Evolutionary conservation across 2,797 vertebrate species (phyloP).

Genomic region (Macropus fuliginosus): DNA sequence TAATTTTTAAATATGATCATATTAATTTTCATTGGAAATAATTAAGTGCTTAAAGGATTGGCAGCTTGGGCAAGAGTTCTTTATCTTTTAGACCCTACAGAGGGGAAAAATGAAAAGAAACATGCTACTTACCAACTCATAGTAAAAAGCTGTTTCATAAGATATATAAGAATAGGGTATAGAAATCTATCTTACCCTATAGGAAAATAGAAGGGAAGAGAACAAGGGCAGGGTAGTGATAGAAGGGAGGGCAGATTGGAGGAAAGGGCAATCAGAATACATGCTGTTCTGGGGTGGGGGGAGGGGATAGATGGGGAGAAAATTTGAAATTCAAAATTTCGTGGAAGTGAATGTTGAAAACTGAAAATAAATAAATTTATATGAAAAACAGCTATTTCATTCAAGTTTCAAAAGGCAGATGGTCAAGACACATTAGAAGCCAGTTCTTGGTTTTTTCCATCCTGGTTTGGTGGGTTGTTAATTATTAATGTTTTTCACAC

Average conservation of each 20-base stretch:
- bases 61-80: slow-evolving; percentile 52
- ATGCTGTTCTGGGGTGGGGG: too few species aligned
- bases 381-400: background rate
- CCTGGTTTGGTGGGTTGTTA: slow-evolving; percentile 41
- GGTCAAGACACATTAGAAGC: background rate
- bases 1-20: slow-evolving; percentile 23
- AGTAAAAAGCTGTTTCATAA: slow-evolving; percentile 2
- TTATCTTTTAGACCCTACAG: slow-evolving; percentile 57
- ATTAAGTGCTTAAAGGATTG: slow-evolving; percentile 72
- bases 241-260: too few species aligned
- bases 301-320: too few species aligned
- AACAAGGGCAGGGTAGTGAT: too few species aligned
- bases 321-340: too few species aligned
- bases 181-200: too few species aligned
- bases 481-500: slow-evolving; percentile 48
- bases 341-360: too few species aligned
- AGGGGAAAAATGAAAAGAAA: slow-evolving; percentile 60
- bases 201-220: too few species aligned
- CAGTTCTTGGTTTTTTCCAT: slow-evolving; percentile 30
- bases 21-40: slow-evolving; percentile 74
- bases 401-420: slow-evolving; percentile 55
- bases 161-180: too few species aligned
- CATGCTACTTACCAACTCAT: slow-evolving; percentile 14
- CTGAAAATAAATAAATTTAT: too few species aligned
- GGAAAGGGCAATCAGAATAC: too few species aligned